A percentile compares a stretch with the other conserved stretches of the same genome.
Evolutionary conservation across 2,888 invertebrate genomes (phyloP).

Genomic region (Calameuta idolon): DNA sequence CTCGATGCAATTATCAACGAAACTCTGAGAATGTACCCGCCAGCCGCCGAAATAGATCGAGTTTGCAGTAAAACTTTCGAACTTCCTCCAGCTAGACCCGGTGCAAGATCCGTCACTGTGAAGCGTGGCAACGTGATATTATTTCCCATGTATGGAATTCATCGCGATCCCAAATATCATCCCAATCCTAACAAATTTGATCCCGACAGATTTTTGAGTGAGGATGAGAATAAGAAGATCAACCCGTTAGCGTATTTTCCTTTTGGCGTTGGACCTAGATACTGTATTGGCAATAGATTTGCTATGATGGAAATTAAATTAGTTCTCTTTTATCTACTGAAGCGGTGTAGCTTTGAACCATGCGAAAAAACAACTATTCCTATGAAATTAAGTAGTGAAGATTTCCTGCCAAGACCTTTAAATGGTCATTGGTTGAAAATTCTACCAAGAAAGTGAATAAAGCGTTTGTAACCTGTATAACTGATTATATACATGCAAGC

Average conservation of each 20-base stretch:
- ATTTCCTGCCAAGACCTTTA: no score
- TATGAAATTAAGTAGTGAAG: no score
- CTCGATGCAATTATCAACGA: slow-evolving; percentile 70
- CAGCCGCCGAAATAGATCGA: slow-evolving; percentile 48
- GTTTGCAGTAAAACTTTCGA: slow-evolving; percentile 55
- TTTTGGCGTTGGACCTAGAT: slow-evolving; percentile 62
- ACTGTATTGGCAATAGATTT: slow-evolving; percentile 58
- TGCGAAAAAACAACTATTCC: no score
- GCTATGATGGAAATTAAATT: slow-evolving; percentile 43
- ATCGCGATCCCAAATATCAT: slow-evolving; percentile 59
- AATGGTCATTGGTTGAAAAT: no score
- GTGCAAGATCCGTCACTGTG: slow-evolving; percentile 47
- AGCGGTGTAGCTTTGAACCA: no score
- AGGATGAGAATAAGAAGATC: slow-evolving; percentile 37
- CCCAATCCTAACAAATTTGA: slow-evolving; percentile 62
- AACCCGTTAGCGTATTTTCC: slow-evolving; percentile 57
- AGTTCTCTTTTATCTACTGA: slow-evolving; percentile 33
- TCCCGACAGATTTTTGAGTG: slow-evolving; percentile 61
- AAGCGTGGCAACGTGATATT: slow-evolving; percentile 50
- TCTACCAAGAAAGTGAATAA: no score
- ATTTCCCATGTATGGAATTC: slow-evolving; percentile 59
- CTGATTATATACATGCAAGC: no score
- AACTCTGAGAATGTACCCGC: slow-evolving; percentile 52
- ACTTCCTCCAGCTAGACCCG: slow-evolving; percentile 54
- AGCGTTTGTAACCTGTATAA: no score